phyloP scores from a whole-genome alignment of 2,888 invertebrate genomes.

The Notocelia uddmanniana region DNA sequence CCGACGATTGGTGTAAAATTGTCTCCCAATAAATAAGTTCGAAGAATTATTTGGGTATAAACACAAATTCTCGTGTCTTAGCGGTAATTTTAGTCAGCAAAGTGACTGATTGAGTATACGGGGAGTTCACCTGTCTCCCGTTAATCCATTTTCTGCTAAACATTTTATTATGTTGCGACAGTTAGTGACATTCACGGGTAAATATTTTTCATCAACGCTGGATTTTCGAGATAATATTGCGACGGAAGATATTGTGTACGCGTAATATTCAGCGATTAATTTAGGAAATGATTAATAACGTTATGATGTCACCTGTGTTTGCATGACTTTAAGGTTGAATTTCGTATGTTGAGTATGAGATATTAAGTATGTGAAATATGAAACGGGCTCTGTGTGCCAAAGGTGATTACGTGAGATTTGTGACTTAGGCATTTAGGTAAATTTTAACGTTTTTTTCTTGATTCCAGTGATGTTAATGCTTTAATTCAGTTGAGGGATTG shows the following conservation, averaged over 20 bases:
- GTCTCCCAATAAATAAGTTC: no score
- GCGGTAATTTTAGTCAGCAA: neutral
- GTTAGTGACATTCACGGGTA: constrained; percentile 10
- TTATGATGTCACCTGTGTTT: neutral
- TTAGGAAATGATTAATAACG: neutral
- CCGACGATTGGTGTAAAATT: no score
- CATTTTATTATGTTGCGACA: constrained; percentile 9
- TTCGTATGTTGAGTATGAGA: neutral
- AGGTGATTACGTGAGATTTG: no score
- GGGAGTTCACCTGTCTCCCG: constrained; percentile 3
- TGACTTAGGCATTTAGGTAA: no score
- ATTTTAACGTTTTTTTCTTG: neutral
- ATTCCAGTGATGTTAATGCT: neutral
- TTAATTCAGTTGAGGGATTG: no score
- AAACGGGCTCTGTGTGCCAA: no score
- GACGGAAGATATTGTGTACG: neutral
- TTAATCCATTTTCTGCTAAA: constrained; percentile 24
- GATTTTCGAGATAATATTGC: neutral
- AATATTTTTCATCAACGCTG: constrained; percentile 30
- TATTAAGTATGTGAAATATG: neutral
- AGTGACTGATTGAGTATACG: neutral
- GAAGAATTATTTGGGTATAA: no score
- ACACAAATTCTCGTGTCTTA: neutral
- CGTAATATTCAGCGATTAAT: neutral
- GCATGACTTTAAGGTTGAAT: neutral